These are phyloP conservation scores for Antheraea assamensis DNA, from an alignment of 2,888 invertebrate species.

Conservation along the genomic window DNA sequence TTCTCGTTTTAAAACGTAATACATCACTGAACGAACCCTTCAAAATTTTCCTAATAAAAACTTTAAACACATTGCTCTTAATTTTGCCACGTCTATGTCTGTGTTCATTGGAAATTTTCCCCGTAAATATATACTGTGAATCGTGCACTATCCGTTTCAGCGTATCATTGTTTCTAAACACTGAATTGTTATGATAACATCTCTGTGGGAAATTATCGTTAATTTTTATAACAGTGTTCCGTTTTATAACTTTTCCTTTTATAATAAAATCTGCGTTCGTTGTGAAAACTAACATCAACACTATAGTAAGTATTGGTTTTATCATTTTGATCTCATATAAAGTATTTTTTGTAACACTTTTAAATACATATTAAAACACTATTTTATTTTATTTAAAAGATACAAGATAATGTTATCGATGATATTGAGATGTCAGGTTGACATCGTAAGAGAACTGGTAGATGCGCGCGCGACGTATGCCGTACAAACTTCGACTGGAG, in stretches of 20 bases:
- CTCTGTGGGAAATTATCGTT: conserved; percentile 58
- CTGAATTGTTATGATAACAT: conserved; percentile 66
- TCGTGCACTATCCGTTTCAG: conserved; percentile 64
- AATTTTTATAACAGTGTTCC: conserved; percentile 72
- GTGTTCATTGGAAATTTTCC: conserved; percentile 72
- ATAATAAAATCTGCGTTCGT: conserved; percentile 61
- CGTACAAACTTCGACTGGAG: conserved; percentile 74
- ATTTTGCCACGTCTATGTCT: conserved; percentile 58
- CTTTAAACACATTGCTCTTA: conserved; percentile 68
- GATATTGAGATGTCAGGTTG: conserved; percentile 8
- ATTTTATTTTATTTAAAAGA: conserved; percentile 6
- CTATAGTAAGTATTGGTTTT: conserved; percentile 44
- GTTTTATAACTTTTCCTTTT: conserved; percentile 73
- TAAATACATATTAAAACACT: conserved; percentile 23
- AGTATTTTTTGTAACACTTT: conserved; percentile 30
- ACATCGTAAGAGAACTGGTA: conserved; percentile 21
- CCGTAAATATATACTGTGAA: conserved; percentile 77
- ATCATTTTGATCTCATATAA: conserved; percentile 54
- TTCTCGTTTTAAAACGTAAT: conserved; percentile 71
- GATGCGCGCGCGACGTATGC: conserved; percentile 73
- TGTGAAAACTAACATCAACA: conserved; percentile 50
- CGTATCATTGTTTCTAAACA: conserved; percentile 71
- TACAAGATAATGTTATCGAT: conserved; percentile 13
- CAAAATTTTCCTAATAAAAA: conserved; percentile 71
- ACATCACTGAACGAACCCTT: conserved; percentile 72